These are phyloP conservation scores for Stegophylla sp. DNA, from an alignment of 2,888 invertebrate genomes.

Conservation along the genomic window DNA sequence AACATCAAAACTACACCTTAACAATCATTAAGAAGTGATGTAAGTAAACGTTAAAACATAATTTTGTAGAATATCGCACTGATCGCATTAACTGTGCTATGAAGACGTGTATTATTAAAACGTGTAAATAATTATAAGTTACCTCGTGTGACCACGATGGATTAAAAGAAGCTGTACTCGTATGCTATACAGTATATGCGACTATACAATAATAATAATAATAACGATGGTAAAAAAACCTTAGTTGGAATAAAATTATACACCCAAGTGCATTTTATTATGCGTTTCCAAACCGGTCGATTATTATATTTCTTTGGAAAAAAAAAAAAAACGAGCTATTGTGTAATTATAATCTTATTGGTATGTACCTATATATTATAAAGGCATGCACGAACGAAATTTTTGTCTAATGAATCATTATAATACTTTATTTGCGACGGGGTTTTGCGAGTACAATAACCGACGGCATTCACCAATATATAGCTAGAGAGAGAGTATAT, in stretches of 20 bases:
- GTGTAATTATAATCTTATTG: neutral
- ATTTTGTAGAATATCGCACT: too few relatives aligned
- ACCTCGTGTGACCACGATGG: neutral
- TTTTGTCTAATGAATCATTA: neutral
- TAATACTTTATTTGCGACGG: neutral
- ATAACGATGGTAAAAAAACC: constrained; percentile 4
- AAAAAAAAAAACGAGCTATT: constrained; percentile 27
- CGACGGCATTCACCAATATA: neutral
- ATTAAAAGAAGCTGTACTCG: neutral
- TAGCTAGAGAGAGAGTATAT: too few relatives aligned
- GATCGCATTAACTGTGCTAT: too few relatives aligned
- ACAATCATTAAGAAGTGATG: too few relatives aligned
- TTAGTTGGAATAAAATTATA: constrained; percentile 23
- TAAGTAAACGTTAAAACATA: too few relatives aligned
- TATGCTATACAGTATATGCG: neutral
- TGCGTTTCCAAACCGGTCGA: constrained; percentile 25
- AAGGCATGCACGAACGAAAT: neutral
- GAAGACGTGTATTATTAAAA: too few relatives aligned
- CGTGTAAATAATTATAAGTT: too few relatives aligned
- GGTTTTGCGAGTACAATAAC: neutral
- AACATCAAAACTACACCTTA: too few relatives aligned
- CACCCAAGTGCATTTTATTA: neutral
- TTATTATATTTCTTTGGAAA: neutral
- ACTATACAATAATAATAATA: neutral
- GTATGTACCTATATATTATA: neutral